Evolutionary conservation across 2,797 vertebrate genomes (phyloP).

Genomic region (Borostomias antarcticus): DNA sequence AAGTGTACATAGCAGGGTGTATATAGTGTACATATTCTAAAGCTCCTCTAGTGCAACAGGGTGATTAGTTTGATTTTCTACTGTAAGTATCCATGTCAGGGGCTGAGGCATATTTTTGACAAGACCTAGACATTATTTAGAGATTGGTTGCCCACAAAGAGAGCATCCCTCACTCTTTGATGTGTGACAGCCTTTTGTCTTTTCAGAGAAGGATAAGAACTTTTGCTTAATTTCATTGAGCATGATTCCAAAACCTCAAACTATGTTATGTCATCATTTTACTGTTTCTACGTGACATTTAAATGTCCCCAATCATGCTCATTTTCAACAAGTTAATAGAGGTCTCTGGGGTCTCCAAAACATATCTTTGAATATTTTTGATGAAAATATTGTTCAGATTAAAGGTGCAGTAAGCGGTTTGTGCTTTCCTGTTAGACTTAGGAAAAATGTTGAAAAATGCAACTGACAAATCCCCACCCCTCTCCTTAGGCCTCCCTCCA

Average conservation of each 20-base stretch:
- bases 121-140: conserved; percentile 34
- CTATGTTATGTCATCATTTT: not conserved
- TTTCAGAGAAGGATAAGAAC: not conserved
- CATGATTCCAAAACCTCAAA: not conserved
- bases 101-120: conserved; percentile 62
- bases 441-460: no score
- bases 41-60: conserved; percentile 69
- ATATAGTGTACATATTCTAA: conserved; percentile 77
- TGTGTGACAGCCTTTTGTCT: conserved; percentile 2
- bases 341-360: no score
- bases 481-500: no score
- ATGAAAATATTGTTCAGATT: no score
- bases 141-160: not conserved
- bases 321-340: no score
- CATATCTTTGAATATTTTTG: no score
- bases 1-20: conserved; percentile 68
- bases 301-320: no score
- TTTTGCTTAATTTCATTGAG: not conserved
- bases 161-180: not conserved
- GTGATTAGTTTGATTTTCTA: conserved; percentile 56
- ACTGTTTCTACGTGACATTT: not conserved
- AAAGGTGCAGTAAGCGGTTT: no score
- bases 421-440: no score
- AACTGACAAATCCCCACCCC: no score
- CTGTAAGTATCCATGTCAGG: conserved; percentile 58